A percentile compares a stretch with the other conserved stretches of the same genome.
phyloP scores from a whole-genome alignment of 1,140 invertebrate genomes.

The Nautilus pompilius region DNA sequence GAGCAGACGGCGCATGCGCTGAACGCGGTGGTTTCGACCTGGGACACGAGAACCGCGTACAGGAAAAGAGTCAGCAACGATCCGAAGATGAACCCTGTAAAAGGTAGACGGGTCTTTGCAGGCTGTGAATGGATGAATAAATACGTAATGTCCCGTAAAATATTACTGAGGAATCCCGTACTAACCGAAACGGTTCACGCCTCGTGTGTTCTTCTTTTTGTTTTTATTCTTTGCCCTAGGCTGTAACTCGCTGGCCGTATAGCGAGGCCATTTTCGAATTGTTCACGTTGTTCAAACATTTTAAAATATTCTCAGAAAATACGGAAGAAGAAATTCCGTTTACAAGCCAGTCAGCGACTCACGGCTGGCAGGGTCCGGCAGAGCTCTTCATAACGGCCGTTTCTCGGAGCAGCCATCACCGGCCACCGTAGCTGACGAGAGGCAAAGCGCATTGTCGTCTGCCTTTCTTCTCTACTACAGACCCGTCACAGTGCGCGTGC shows the following conservation, averaged over 20 bases:
- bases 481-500: too few relatives aligned
- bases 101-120: background rate
- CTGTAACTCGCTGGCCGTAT: background rate
- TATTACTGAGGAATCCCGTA: too few relatives aligned
- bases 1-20: conserved; percentile 14
- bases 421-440: too few relatives aligned
- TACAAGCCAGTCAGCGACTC: too few relatives aligned
- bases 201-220: background rate
- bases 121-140: background rate
- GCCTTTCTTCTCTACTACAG: too few relatives aligned
- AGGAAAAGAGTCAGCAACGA: conserved; percentile 25
- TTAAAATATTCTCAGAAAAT: too few relatives aligned
- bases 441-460: too few relatives aligned
- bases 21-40: conserved; percentile 19
- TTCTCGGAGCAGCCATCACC: too few relatives aligned
- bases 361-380: too few relatives aligned
- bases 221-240: background rate
- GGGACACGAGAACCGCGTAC: conserved; percentile 33
- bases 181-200: too few relatives aligned
- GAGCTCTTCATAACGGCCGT: too few relatives aligned
- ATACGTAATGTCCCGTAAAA: background rate
- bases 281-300: background rate
- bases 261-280: background rate
- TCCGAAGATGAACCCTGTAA: conserved; percentile 34
- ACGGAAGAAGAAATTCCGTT: too few relatives aligned